These are phyloP conservation scores for Rhombomys opimus DNA, from an alignment of 2,113 vertebrate species.

Conservation along the genomic window DNA sequence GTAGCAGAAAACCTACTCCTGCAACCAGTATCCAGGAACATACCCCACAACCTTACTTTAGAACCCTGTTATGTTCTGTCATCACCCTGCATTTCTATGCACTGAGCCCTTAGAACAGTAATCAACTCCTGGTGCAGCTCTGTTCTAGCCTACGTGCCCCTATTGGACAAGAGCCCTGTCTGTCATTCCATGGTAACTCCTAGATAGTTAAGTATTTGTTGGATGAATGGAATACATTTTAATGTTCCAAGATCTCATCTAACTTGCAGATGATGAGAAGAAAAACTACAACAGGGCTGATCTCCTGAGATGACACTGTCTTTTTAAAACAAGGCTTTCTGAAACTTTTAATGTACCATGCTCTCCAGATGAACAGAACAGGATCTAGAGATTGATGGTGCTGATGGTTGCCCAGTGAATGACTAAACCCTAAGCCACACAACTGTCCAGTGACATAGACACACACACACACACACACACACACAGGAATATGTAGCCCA, in stretches of 20 bases:
- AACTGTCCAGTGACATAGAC: neutral
- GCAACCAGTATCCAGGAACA: neutral
- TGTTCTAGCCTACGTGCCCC: neutral
- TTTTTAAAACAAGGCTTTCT: neutral
- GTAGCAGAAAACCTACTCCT: neutral
- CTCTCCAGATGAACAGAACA: neutral
- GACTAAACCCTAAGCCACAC: neutral
- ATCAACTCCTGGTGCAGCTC: neutral
- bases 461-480: too few relatives aligned
- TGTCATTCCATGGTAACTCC: neutral
- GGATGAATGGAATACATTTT: neutral
- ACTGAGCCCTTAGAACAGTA: neutral
- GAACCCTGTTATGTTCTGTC: neutral
- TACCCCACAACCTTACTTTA: neutral
- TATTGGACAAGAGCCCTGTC: neutral
- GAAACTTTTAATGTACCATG: neutral
- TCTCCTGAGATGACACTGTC: neutral
- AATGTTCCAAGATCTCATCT: constrained; percentile 1
- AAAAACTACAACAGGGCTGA: neutral
- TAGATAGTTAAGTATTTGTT: constrained; percentile 13
- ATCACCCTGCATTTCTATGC: neutral
- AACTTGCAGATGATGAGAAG: neutral
- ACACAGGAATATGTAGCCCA: neutral
- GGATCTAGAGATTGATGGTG: neutral
- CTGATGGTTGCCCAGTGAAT: neutral